Percentiles rank a stretch among this genome's conserved stretches.
Conservation (phyloP, 2,113 vertebrate species). For the Uria lomvia region DNA sequence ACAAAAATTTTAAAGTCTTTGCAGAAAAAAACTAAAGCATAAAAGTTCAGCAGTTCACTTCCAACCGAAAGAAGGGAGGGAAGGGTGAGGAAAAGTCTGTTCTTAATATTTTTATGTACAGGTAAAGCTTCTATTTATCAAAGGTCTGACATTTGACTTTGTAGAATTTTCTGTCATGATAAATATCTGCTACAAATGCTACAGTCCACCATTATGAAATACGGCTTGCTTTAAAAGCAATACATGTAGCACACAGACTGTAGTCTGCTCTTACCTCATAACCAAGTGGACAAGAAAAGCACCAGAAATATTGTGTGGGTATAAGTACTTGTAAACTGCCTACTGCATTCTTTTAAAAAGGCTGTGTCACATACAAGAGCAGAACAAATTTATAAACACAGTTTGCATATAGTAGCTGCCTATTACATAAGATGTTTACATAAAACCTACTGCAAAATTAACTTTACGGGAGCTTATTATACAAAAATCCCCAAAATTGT, state of each 20-base stretch:
- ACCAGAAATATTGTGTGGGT: background rate
- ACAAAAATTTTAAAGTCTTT: background rate
- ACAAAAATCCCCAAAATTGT: background rate
- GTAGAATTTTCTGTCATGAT: background rate
- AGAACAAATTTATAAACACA: background rate
- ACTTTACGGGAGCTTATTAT: background rate
- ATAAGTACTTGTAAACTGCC: background rate
- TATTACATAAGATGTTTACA: background rate
- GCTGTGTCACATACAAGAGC: background rate
- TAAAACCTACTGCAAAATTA: background rate
- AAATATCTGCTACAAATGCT: background rate
- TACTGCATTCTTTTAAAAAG: background rate
- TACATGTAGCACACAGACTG: background rate
- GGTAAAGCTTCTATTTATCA: background rate
- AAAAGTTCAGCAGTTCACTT: constrained; percentile 4
- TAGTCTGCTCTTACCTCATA: background rate
- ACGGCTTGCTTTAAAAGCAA: background rate
- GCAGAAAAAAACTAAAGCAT: background rate
- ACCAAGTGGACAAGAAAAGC: background rate
- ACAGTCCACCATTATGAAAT: background rate
- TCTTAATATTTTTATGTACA: background rate
- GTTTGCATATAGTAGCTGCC: background rate
- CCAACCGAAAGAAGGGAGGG: background rate
- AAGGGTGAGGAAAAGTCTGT: background rate
- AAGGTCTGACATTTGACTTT: background rate